A percentile compares a stretch with the other conserved stretches of the same genome.
phyloP scores from a whole-genome alignment of 2,797 vertebrate genomes.

The Cyclura pinguis region DNA sequence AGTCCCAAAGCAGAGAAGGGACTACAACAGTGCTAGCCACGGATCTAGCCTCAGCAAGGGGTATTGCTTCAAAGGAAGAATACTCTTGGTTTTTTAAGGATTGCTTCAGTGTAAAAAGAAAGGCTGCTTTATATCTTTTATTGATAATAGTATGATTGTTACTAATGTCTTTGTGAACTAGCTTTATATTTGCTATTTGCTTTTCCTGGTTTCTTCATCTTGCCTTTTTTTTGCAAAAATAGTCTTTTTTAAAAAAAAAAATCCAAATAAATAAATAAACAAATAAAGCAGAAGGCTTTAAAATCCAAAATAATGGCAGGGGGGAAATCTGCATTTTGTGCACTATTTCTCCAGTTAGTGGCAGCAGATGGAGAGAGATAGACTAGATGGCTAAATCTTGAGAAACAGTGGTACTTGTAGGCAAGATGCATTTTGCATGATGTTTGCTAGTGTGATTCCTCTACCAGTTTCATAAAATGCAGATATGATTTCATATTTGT shows the following conservation, averaged over 20 bases:
- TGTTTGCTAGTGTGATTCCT: not conserved
- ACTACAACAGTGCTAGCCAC: too few species aligned
- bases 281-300: not conserved
- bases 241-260: too few species aligned
- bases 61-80: too few species aligned
- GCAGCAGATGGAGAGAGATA: not conserved
- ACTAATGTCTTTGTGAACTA: too few species aligned
- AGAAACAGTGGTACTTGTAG: not conserved
- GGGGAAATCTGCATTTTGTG: not conserved
- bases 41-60: too few species aligned
- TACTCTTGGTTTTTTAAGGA: too few species aligned
- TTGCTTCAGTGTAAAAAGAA: too few species aligned
- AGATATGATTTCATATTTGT: not conserved
- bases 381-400: not conserved
- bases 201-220: not conserved
- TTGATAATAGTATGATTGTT: too few species aligned
- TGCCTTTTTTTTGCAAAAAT: not conserved
- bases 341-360: not conserved
- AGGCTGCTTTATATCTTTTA: too few species aligned
- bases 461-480: not conserved
- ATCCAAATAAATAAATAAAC: not conserved
- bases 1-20: too few species aligned
- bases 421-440: not conserved
- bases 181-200: too few species aligned
- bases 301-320: not conserved